Evolutionary conservation across 2,113 vertebrate species (phyloP), one percentile per base, ranked within the genome.

Genomic region (Erythrolamprus reginae): DNA sequence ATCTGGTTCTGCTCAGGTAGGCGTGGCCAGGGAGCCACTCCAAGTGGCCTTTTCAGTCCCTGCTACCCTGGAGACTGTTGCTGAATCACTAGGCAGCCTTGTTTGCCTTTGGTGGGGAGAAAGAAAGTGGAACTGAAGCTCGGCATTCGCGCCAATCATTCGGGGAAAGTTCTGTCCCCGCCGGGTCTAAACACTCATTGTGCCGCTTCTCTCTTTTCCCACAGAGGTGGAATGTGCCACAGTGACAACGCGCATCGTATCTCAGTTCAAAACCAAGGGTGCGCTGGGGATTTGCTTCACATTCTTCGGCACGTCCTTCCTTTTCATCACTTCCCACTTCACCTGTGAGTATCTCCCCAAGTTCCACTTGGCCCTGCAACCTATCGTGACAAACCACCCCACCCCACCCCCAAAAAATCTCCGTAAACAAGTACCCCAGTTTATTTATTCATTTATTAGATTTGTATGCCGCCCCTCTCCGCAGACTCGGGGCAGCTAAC

Each of bases 1-100:
- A 98, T 99, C 96, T 99, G 99, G 99, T 99, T 99, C 97, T 99
- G 98, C 96, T 99, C 99, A 92, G 99, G 99, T 99, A 52, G 1
- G 93, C 91, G 5, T 84, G 19, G 15, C 26, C 51, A 28, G 21
- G 0, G 7, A 2, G 5, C 1, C 3, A 0, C 6, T 28, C 45
- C 4, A 1, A 2, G n/a, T 24, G 61, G 88, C 45, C 23, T 45
- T 45, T 86, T 13, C 52, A n/a, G n/a, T n/a, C 8, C 0, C 42
- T 70, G 10, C 53, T 10, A 2, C 21, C 45, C 45, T 5, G 0
- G 58, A 26, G n/a, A 33, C 5, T 0, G 1, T 17, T 33, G 65
- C 13, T 17, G 5, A 33, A 33, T 38, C 65, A 3, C 6, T 33
- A 38, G 65, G 21, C 33, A 70, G 65, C 65, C 0, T 38, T 17